phyloP scores from a whole-genome alignment of 2,113 vertebrate genomes.

The Neopipo cinnamomea region DNA sequence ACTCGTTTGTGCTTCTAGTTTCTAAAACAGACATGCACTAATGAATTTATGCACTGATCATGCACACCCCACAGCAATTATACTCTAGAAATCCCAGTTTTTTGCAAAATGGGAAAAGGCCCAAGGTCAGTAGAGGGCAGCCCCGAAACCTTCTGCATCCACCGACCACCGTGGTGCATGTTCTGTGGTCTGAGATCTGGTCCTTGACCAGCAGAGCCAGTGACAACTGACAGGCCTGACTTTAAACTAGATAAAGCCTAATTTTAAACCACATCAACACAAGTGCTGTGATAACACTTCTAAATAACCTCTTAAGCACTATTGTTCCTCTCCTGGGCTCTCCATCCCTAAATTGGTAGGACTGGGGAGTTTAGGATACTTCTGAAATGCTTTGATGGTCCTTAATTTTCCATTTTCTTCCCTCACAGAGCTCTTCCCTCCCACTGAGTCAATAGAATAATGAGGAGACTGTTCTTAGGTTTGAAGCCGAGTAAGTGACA shows the following conservation, averaged over 20 bases:
- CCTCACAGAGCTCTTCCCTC: background rate
- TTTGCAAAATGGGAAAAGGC: background rate
- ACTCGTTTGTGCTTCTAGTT: background rate
- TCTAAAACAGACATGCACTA: background rate
- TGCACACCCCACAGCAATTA: background rate
- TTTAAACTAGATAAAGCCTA: background rate
- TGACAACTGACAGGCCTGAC: background rate
- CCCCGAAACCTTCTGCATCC: background rate
- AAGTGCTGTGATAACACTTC: background rate
- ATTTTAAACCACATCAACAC: background rate
- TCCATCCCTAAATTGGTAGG: background rate
- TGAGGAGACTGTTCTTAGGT: constrained; percentile 5
- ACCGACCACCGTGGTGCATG: fast-evolving
- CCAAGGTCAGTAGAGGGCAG: background rate
- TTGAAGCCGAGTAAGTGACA: constrained; percentile 60
- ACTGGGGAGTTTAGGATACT: background rate
- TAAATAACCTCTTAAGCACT: background rate
- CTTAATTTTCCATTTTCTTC: background rate
- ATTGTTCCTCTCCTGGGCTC: background rate
- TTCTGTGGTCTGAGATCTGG: background rate
- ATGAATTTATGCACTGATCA: background rate
- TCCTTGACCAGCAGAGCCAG: background rate
- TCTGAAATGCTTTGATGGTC: background rate
- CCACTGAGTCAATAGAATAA: constrained; percentile 29
- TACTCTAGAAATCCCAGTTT: background rate